Conservation (phyloP, 2,113 vertebrate genomes). For the Phrynosoma blainvillii region DNA sequence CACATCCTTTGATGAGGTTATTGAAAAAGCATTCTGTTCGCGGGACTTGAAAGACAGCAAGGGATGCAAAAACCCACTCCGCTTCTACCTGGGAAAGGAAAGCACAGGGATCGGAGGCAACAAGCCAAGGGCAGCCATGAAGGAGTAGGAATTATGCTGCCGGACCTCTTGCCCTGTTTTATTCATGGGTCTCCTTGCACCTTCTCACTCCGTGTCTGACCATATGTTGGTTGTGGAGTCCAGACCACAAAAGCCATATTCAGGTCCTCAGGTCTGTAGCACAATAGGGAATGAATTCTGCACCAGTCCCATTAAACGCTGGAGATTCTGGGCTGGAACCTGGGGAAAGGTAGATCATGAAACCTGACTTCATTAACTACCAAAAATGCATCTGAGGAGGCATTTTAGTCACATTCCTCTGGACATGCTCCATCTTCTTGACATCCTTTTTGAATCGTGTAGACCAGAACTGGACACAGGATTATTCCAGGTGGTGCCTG, state of each 20-base stretch:
- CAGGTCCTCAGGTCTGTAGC: accelerated
- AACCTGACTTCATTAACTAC: not conserved
- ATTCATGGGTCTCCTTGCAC: not conserved
- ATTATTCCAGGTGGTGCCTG: no score
- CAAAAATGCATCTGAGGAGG: no score
- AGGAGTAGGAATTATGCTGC: slow-evolving; percentile 38
- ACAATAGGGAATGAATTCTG: accelerated
- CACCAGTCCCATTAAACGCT: not conserved
- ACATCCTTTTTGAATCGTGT: no score
- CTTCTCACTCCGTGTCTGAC: not conserved
- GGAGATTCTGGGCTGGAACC: not conserved
- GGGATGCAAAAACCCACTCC: slow-evolving; percentile 58
- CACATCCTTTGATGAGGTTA: slow-evolving; percentile 84
- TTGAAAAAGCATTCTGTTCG: slow-evolving; percentile 74
- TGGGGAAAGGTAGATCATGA: not conserved
- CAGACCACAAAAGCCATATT: not conserved
- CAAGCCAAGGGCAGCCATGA: slow-evolving; percentile 67
- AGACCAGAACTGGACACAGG: no score
- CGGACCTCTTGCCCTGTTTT: slow-evolving; percentile 15
- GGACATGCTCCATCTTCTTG: no score
- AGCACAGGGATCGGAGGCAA: slow-evolving; percentile 54
- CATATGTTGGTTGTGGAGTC: not conserved
- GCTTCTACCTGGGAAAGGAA: slow-evolving; percentile 62
- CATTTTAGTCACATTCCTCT: no score
- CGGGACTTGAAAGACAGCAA: slow-evolving; percentile 78